Base-by-base conservation (phyloP, 1,140 invertebrate species). In the Drosophila leontia region DNA sequence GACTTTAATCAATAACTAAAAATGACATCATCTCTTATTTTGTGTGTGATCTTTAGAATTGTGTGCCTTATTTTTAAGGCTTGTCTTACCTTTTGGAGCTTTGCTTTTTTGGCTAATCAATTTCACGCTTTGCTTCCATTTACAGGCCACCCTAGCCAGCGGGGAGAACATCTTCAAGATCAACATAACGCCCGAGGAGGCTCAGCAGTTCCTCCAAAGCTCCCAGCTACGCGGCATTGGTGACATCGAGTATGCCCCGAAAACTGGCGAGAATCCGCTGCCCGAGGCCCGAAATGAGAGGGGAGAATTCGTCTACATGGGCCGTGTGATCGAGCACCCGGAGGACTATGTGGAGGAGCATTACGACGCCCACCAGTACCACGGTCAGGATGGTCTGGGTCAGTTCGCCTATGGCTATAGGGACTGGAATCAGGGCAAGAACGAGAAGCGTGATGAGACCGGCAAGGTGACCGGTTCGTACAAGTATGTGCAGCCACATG, bases 271-370 rank as follows among this genome's bases (percentile, higher is more conserved):
- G 65, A 93, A 93, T 57, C 92, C 93, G 5, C 80, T 94, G 48
- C 93, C 93, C 12, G 93, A 93, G 48, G 91, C 93, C 5, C 77
- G 93, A 58, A 92, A 91, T 78, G 88, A 91, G 68, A 94, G 93
- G 74, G 95, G 94, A 0, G 93, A 94, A 69, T 94, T 94, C 80
- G 94, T 94, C 80, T 94, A 93, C 72, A 94, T 94, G 75, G 94
- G 94, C n/a, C 92, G 93, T 15, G 94, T 94, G 74, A 94, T 94
- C 50, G 93, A 95, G 50, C 94, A 95, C 84, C 94, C 95, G 4
- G 94, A 95, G n/a, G 94, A 95, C 12, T 95, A 95, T 57, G 92
- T 95, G 29, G 95, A 95, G 92, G 95, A 95, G 92, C 94, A 95
- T 29, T 95, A 95, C 81, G 91, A 94, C 56, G 95, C 95, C 2